A percentile compares a stretch with the other conserved stretches of the same genome.
Conservation (phyloP, 1,140 invertebrate species). For the Ylistrum balloti region DNA sequence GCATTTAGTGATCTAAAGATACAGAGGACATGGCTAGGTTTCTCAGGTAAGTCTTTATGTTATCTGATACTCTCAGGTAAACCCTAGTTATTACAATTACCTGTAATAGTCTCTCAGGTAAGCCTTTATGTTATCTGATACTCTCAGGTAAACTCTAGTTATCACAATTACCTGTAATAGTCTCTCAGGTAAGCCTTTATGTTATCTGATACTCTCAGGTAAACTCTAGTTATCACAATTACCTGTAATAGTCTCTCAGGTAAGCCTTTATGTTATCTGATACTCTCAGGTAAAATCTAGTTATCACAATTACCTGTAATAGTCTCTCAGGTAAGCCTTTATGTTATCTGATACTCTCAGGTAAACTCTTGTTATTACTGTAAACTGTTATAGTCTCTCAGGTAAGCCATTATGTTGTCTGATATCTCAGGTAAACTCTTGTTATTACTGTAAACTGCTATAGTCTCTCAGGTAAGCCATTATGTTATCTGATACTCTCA, state of each 20-base stretch:
- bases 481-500: no score
- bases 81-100: neutral
- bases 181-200: neutral
- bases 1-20: constrained; percentile 52
- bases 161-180: no score
- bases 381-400: neutral
- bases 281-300: no score
- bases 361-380: neutral
- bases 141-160: neutral
- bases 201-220: neutral
- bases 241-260: neutral
- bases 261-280: no score
- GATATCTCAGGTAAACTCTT: neutral
- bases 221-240: neutral
- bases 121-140: no score
- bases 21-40: constrained; percentile 58
- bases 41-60: constrained; percentile 55
- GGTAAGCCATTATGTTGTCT: neutral
- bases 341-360: no score
- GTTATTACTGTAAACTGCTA: neutral
- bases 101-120: neutral
- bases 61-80: neutral
- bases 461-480: neutral
- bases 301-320: no score
- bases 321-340: constrained; percentile 46